Base-by-base conservation (phyloP, 2,113 vertebrate genomes). In the Melanocharis versteri region DNA sequence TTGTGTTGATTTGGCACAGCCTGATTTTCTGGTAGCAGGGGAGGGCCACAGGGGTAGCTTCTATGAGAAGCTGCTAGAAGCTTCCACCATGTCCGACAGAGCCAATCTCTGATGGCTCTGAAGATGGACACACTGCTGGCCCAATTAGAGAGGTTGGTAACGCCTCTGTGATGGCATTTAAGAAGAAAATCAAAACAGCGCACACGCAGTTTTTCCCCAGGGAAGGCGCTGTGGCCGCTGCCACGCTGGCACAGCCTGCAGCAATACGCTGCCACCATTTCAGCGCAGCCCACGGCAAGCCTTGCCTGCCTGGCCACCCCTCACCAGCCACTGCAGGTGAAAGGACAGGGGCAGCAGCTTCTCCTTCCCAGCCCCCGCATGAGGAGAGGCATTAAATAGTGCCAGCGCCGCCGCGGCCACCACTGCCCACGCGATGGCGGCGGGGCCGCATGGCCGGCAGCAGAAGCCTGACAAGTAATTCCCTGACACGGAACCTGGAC, bases 61-160 rank as follows among this genome's bases (percentile, higher is more conserved):
- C 40, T 45, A 24, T 45, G 33, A 57, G 53, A 22, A 28, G 33
- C 53, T 35, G 53, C 40, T 45, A 2, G 40, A 45, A 57, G 31
- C 33, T 73, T 28, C 39, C 2, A 8, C 50, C 31, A 9, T n/a
- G 51, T 56, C 1, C 0, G 0, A 15, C 31, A 35, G 70, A 56
- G 39, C 50, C 31, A 44, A 4, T 44, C 51, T 42, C 22, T 56
- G 31, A 56, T 56, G 31, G 39, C 39, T 56, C 71, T 45, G 31
- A 35, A 57, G 31, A 28, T 45, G 18, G 24, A 22, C 31, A 3
- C 0, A 2, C 44, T 47, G 31, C 23, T 73, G 23, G 31, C 39
- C 39, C 40, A 44, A 2, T 56, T 7, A 42, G 5, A 21, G 51
- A 27, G 51, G 23, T 1, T 42, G 48, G 7, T 70, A 24, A 39